Evolutionary conservation across 2,888 invertebrate genomes (phyloP).

Genomic region (Stramonita haemastoma): DNA sequence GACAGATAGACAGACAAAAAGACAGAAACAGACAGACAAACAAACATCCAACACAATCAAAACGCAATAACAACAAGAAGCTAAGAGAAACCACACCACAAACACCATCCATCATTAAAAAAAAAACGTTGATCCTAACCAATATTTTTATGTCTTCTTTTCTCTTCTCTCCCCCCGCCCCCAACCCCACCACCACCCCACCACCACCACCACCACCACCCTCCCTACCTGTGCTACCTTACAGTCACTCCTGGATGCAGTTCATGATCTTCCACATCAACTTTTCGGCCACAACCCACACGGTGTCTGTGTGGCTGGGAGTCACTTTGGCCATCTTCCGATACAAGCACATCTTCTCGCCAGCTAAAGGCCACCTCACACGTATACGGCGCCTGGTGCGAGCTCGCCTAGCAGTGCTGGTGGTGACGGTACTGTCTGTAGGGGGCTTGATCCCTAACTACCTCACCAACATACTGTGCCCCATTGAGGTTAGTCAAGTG

Average conservation of each 20-base stretch:
- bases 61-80: too few relatives aligned
- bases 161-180: background rate
- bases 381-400: slow-evolving; percentile 77
- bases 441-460: slow-evolving; percentile 91
- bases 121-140: too few relatives aligned
- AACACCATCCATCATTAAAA: too few relatives aligned
- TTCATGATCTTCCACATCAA: slow-evolving; percentile 86
- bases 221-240: background rate
- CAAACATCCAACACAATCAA: too few relatives aligned
- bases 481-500: slow-evolving; percentile 1
- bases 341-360: slow-evolving; percentile 81
- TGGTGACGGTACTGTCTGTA: slow-evolving; percentile 90
- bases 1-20: too few relatives aligned
- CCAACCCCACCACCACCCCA: too few relatives aligned
- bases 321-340: slow-evolving; percentile 93
- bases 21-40: too few relatives aligned
- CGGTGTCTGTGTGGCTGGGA: slow-evolving; percentile 94
- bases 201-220: too few relatives aligned
- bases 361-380: slow-evolving; percentile 83
- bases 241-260: slow-evolving; percentile 72
- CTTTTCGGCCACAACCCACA: slow-evolving; percentile 92
- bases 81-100: too few relatives aligned
- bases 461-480: slow-evolving; percentile 85
- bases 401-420: slow-evolving; percentile 86
- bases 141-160: background rate